These are phyloP conservation scores for Carlito syrichta DNA, from an alignment of 2,113 vertebrate species.

Conservation along the genomic window DNA sequence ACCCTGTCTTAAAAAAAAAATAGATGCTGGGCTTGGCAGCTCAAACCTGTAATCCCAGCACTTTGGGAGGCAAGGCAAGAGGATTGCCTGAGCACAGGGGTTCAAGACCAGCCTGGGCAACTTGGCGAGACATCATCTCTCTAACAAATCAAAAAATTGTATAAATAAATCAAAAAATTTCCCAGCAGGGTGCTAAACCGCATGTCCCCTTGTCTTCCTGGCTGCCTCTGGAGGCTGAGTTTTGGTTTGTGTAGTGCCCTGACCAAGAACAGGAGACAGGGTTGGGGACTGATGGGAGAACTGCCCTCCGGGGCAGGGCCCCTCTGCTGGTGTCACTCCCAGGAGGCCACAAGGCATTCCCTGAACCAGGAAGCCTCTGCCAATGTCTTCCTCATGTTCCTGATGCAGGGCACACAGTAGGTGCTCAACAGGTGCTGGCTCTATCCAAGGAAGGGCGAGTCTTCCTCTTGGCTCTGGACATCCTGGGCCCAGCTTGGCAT, in stretches of 20 bases:
- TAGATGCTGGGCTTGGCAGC: no score
- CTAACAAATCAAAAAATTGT: background rate
- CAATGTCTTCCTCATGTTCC: background rate
- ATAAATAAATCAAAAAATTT: no score
- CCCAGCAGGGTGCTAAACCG: no score
- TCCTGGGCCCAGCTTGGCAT: fast-evolving
- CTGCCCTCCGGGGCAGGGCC: background rate
- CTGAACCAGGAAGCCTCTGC: background rate
- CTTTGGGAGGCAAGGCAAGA: background rate
- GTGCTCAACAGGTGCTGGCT: fast-evolving
- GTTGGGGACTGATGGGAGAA: background rate
- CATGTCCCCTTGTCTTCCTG: conserved; percentile 43
- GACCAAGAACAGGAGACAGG: background rate
- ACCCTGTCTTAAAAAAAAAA: background rate
- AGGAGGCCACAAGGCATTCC: background rate
- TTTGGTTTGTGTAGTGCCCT: conserved; percentile 77
- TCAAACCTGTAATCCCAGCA: background rate
- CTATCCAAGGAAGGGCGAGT: background rate
- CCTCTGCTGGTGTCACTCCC: fast-evolving
- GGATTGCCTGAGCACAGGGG: background rate
- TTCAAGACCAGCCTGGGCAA: background rate
- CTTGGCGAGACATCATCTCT: background rate
- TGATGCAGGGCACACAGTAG: fast-evolving
- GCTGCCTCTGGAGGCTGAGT: conserved; percentile 57
- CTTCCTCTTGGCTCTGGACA: background rate